Percentiles rank a stretch among this genome's conserved stretches.
These are phyloP conservation scores for Ochropacha duplaris DNA, from an alignment of 2,888 invertebrate genomes.

Conservation along the genomic window DNA sequence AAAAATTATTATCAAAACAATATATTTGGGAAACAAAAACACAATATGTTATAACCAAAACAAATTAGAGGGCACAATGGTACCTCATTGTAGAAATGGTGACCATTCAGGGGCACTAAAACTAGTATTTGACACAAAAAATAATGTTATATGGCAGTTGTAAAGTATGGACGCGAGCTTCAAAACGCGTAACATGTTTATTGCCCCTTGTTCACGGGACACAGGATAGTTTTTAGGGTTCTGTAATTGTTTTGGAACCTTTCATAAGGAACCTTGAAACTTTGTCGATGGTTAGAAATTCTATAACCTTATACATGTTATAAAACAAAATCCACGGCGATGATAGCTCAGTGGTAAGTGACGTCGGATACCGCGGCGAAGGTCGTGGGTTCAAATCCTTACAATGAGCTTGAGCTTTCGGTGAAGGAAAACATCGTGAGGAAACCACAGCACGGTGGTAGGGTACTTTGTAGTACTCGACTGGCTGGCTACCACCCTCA, in stretches of 20 bases:
- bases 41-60: slow-evolving; percentile 74
- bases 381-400: too few relatives aligned
- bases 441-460: too few relatives aligned
- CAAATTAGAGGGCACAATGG: slow-evolving; percentile 62
- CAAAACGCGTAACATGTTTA: slow-evolving; percentile 26
- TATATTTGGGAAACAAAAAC: slow-evolving; percentile 58
- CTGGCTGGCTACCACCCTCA: too few relatives aligned
- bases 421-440: too few relatives aligned
- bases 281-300: too few relatives aligned
- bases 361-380: too few relatives aligned
- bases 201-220: slow-evolving; percentile 18
- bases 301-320: too few relatives aligned
- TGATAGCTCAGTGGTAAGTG: too few relatives aligned
- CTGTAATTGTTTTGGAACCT: slow-evolving; percentile 3
- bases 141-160: slow-evolving; percentile 58
- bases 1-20: slow-evolving; percentile 53
- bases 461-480: too few relatives aligned
- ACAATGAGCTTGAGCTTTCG: too few relatives aligned
- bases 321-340: too few relatives aligned
- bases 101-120: slow-evolving; percentile 74
- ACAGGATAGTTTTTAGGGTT: slow-evolving; percentile 15
- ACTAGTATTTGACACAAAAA: slow-evolving; percentile 36
- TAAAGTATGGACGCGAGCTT: slow-evolving; percentile 58
- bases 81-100: slow-evolving; percentile 43
- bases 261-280: background rate